These are phyloP conservation scores for Pachycephala philippinensis DNA, from an alignment of 2,113 vertebrate species.

Conservation along the genomic window DNA sequence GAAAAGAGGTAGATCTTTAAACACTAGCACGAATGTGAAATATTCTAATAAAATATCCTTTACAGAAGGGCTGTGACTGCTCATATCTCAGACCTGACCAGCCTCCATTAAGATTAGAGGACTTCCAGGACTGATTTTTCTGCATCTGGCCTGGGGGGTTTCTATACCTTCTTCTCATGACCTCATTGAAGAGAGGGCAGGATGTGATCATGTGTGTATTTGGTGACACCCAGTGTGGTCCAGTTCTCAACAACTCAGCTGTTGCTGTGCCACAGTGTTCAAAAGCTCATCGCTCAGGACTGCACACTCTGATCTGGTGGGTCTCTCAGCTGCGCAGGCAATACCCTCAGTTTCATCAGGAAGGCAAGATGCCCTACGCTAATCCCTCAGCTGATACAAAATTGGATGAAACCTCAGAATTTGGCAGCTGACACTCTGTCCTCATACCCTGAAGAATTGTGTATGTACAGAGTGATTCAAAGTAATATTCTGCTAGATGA, in stretches of 20 bases:
- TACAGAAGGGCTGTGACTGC: neutral
- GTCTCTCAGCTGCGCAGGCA: fast-evolving
- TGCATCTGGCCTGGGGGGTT: neutral
- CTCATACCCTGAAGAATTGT: neutral
- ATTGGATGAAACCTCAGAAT: neutral
- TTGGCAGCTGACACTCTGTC: neutral
- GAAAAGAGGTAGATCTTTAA: neutral
- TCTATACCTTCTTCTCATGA: neutral
- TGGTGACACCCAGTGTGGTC: neutral
- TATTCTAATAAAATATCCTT: neutral
- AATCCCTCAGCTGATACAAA: neutral
- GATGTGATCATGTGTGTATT: neutral
- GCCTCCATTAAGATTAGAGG: neutral
- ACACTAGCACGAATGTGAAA: neutral
- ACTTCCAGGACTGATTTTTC: neutral
- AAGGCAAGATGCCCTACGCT: neutral
- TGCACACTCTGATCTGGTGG: neutral
- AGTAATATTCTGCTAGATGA: neutral
- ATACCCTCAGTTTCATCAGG: neutral
- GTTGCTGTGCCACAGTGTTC: neutral
- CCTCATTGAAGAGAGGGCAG: neutral
- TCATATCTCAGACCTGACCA: neutral
- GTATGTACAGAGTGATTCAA: neutral
- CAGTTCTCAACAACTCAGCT: neutral
- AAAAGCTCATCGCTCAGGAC: neutral